phyloP scores from a whole-genome alignment of 2,113 vertebrate genomes.

The Phodopus roborovskii region DNA sequence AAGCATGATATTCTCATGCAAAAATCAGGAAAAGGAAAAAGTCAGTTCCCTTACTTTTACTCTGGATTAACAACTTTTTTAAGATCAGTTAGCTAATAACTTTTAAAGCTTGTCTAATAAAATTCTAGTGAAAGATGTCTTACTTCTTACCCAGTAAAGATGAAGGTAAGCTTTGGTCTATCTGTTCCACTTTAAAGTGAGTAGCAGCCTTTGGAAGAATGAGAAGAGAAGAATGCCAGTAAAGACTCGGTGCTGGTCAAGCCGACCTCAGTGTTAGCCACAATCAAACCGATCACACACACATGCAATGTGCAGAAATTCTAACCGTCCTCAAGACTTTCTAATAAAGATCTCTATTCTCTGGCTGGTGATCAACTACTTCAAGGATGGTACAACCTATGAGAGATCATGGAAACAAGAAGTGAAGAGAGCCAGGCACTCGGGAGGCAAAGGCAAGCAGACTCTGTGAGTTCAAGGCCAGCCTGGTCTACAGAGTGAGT shows the following conservation, averaged over 20 bases:
- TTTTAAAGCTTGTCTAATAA: background rate
- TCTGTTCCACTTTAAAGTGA: conserved; percentile 46
- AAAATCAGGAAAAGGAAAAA: conserved; percentile 39
- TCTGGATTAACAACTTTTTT: conserved; percentile 4
- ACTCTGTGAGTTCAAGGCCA: background rate
- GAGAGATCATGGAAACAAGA: conserved; percentile 6
- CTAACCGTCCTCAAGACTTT: background rate
- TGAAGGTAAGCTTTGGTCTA: background rate
- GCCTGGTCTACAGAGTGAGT: background rate
- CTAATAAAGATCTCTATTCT: conserved; percentile 43
- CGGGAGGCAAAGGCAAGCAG: background rate
- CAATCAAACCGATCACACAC: conserved; percentile 49
- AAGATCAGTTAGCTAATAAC: conserved; percentile 17
- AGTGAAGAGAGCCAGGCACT: background rate
- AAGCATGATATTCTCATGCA: conserved; percentile 12
- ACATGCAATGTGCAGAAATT: background rate
- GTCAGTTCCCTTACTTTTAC: conserved; percentile 31
- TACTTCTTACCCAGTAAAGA: conserved; percentile 5
- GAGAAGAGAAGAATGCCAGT: background rate
- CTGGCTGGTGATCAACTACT: background rate
- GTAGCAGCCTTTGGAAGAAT: conserved; percentile 35
- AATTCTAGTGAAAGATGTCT: conserved; percentile 21
- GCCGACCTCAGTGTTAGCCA: conserved; percentile 4
- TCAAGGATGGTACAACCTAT: conserved; percentile 13
- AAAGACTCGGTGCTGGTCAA: background rate